These are phyloP conservation scores for Diaperis boleti DNA, from an alignment of 2,888 invertebrate genomes.

Conservation along the genomic window DNA sequence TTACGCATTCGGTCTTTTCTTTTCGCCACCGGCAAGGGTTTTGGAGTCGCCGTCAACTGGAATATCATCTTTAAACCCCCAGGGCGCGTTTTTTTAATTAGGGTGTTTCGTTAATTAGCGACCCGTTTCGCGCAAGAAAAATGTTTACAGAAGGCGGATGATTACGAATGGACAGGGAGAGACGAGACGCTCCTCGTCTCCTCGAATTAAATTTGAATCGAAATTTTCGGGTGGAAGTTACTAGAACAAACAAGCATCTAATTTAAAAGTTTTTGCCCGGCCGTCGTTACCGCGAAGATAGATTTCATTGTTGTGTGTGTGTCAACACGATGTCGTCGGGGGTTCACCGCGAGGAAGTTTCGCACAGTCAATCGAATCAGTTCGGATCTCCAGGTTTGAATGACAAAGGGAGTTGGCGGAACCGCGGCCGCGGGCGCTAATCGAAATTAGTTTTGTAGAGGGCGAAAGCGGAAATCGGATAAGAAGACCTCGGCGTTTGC, in stretches of 20 bases:
- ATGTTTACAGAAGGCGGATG: slow-evolving; percentile 6
- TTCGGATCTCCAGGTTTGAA: slow-evolving; percentile 25
- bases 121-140: slow-evolving; percentile 15
- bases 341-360: slow-evolving; percentile 17
- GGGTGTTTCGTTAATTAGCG: slow-evolving; percentile 20
- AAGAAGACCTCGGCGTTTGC: background rate
- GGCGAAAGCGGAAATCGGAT: slow-evolving; percentile 10
- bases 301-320: slow-evolving; percentile 23
- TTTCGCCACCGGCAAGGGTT: background rate
- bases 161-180: slow-evolving; percentile 9
- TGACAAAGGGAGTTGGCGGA: slow-evolving; percentile 22
- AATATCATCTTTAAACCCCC: background rate
- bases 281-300: slow-evolving; percentile 18
- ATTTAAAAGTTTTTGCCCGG: slow-evolving; percentile 24
- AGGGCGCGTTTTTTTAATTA: slow-evolving; percentile 9
- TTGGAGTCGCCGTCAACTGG: background rate
- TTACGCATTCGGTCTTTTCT: background rate
- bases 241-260: slow-evolving; percentile 27
- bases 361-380: slow-evolving; percentile 28
- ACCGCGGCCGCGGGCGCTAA: slow-evolving; percentile 7
- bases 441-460: slow-evolving; percentile 28
- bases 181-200: slow-evolving; percentile 1
- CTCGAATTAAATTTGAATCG: slow-evolving; percentile 22
- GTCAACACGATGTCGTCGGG: slow-evolving; percentile 18
- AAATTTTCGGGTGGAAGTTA: slow-evolving; percentile 14